Evolutionary conservation across 2,888 invertebrate genomes (phyloP), one percentile per base, ranked within the genome.

Genomic region (Synanthedon andrenaeformis): DNA sequence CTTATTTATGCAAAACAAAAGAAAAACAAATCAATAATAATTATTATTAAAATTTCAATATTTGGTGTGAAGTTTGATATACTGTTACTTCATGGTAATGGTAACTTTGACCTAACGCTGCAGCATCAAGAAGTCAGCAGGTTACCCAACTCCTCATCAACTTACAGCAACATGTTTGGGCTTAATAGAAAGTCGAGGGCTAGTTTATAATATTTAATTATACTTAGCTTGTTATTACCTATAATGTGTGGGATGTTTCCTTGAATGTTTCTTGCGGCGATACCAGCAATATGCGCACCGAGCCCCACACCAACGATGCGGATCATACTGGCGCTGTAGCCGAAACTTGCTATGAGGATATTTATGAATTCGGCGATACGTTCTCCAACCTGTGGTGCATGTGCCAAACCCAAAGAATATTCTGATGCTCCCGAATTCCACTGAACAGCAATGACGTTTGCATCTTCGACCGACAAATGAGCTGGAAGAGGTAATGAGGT

Each of bases 231-330:
- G 6, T 35, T 35, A 69, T 71, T 59, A 87, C 88, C 84, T 55
- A 78, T 51, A 57, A 88, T 67, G 45, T 77, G 77, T 42, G 82
- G 75, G 3, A 87, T 51, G 0, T 53, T 53, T 55, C 72, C 76
- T 8, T 55, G 58, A 3, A 71, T 61, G 1, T 64, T 59, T 42
- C 79, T 80, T 0, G 78, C 79, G 8, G 81, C 78, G 23, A 85
- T 82, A 51, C 84, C 88, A 53, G 83, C 88, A 8, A 86, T 70
- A 56, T 89, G 89, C 1, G 70, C 86, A 3, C 89, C 82, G 14
- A 81, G 65, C 14, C 79, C 79, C 41, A 75, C 67, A n/a, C 89
- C 89, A 1, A 89, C 78, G 13, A 89, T 72, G 41, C 79, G 79
- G 41, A 88, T 58, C 51, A 65, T 59, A 11, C 58, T 59, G 0